phyloP scores from a whole-genome alignment of 1,140 invertebrate genomes.

The Bombus waltoni region DNA sequence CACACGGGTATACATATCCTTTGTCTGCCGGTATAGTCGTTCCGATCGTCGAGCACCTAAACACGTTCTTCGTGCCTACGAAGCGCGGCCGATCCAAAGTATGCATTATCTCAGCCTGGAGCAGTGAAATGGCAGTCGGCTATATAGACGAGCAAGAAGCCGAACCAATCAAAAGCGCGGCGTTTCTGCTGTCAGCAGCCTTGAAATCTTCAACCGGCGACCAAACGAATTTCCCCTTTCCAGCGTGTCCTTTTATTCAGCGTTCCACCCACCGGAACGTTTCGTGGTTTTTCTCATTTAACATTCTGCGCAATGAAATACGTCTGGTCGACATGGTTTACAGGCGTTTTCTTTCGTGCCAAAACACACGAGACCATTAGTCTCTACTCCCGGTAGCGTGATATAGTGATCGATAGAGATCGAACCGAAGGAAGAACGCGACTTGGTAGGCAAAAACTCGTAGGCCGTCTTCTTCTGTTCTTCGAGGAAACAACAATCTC shows the following conservation, averaged over 20 bases:
- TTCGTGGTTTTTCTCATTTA: background rate
- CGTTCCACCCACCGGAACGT: background rate
- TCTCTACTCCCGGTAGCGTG: background rate
- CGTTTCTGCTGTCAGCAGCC: constrained; percentile 27
- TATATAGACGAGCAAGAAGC: constrained; percentile 28
- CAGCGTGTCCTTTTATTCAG: too few relatives aligned
- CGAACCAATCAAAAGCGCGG: constrained; percentile 22
- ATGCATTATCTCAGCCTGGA: constrained; percentile 62
- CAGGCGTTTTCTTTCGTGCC: background rate
- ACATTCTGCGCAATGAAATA: background rate
- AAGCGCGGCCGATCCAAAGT: constrained; percentile 56
- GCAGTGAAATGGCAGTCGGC: constrained; percentile 40
- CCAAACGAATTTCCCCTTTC: background rate
- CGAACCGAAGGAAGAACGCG: too few relatives aligned
- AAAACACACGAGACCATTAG: constrained; percentile 3
- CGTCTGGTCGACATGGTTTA: background rate
- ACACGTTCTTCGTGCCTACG: constrained; percentile 65
- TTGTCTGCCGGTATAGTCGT: constrained; percentile 64
- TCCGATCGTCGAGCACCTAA: constrained; percentile 68
- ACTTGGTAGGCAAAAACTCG: too few relatives aligned
- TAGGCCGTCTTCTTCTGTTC: background rate
- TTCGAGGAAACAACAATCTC: constrained; percentile 5
- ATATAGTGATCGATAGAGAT: background rate
- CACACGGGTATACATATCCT: constrained; percentile 55
- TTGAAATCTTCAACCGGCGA: background rate